Base-by-base conservation (phyloP, 2,113 vertebrate genomes). In the Oriolus oriolus region DNA sequence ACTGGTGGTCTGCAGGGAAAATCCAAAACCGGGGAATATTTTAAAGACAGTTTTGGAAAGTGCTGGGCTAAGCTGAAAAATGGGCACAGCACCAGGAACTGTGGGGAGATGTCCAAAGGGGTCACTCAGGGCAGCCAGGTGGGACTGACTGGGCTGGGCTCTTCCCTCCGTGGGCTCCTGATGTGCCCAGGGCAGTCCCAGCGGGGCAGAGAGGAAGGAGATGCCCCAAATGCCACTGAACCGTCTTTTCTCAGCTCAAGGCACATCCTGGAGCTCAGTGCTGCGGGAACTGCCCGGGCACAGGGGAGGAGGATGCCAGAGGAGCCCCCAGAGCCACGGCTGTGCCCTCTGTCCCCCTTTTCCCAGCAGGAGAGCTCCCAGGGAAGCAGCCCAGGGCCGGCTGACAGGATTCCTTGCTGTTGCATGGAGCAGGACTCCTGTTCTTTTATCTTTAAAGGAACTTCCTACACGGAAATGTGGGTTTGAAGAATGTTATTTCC, bases 391-490 rank as follows among this genome's bases (percentile, higher is more conserved):
- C 64, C 27, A 8, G 24, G 60, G 56, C 44, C 19, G 47, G 9
- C 27, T 83, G 78, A 17, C 26, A 39, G 30, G 23, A 56, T 31
- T 30, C 33, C 41, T 64, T n/a, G 13, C 39, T 39, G 35, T 37
- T 77, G 44, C 16, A 44, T 2, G 15, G 33, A 73, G 35, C 17
- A 82, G 41, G 57, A 30, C 31, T 90, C 76, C 54, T 77, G 20
- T 66, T 79, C 47, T 74, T 74, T 83, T 57, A 21, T 41, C 73
- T 80, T 65, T 61, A 61, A 69, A 41, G 27, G 53, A 60, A 16
- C 6, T n/a, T 69, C 59, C 81, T 20, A 1, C 39, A 8, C 26
- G 50, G 45, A 61, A 30, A 4, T 0, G 0, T 63, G 41, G 53
- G 8, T 64, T 66, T 79, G 79, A 41, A 68, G 63, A 39, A 26